Percentiles rank a stretch among this genome's conserved stretches.
Evolutionary conservation across 2,797 vertebrate genomes (phyloP).

Genomic region (Eutrigla gurnardus): DNA sequence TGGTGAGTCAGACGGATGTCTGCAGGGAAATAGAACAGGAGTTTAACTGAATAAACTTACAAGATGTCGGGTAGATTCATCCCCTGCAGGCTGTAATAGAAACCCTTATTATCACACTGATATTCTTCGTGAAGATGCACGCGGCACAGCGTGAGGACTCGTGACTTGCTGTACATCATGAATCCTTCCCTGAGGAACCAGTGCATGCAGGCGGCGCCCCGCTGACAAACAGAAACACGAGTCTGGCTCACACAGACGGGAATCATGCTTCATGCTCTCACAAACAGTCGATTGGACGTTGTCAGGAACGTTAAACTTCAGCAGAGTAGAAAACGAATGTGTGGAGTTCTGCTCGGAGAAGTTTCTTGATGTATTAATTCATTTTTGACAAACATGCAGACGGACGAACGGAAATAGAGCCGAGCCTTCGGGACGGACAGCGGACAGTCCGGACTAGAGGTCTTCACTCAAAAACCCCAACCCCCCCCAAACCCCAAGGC

Average conservation of each 20-base stretch:
- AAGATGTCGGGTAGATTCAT: conserved; percentile 78
- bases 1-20: neutral
- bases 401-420: no score
- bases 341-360: no score
- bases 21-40: neutral
- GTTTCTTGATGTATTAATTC: no score
- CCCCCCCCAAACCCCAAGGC: no score
- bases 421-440: no score
- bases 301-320: no score
- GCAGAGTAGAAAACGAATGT: no score
- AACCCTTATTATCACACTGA: conserved; percentile 46
- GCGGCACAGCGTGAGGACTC: conserved; percentile 20
- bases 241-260: neutral
- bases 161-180: neutral
- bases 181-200: neutral
- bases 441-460: neutral
- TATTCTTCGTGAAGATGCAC: neutral
- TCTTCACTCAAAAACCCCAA: neutral
- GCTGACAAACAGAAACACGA: conserved; percentile 14
- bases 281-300: no score
- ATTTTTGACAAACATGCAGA: neutral
- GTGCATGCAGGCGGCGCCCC: conserved; percentile 9
- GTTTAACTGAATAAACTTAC: conserved; percentile 49
- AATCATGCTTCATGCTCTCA: neutral
- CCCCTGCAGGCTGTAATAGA: conserved; percentile 75